Evolutionary conservation across 2,113 vertebrate species (phyloP).

Genomic region (Colaptes auratus): DNA sequence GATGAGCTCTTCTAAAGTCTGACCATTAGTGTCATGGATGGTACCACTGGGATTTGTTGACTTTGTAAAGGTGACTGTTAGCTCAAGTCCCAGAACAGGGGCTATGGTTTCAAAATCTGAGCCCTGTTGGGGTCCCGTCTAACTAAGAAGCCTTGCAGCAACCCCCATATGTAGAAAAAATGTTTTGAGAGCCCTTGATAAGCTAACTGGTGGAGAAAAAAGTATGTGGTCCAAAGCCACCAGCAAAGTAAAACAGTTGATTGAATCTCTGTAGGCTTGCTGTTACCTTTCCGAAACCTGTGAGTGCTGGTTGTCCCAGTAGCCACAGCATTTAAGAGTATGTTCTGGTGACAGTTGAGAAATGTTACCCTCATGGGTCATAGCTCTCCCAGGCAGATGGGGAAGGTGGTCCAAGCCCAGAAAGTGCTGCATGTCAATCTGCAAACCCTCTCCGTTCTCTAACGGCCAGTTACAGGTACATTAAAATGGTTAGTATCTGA

Average conservation of each 20-base stretch:
- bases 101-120: not conserved
- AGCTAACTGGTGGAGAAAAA: not conserved
- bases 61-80: not conserved
- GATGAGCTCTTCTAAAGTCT: not conserved
- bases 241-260: not conserved
- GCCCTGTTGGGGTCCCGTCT: not conserved
- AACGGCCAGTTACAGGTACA: not conserved
- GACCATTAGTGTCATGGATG: not conserved
- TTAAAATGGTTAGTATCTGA: not conserved
- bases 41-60: not conserved
- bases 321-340: not conserved
- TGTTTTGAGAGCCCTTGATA: not conserved
- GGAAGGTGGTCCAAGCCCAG: not conserved
- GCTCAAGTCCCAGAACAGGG: not conserved
- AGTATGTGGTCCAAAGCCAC: not conserved
- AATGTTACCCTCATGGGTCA: not conserved
- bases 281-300: not conserved
- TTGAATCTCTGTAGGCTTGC: not conserved
- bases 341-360: not conserved
- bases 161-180: not conserved
- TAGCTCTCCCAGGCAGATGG: not conserved
- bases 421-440: not conserved
- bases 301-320: not conserved
- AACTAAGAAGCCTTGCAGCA: not conserved
- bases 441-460: not conserved